Evolutionary conservation across 2,888 invertebrate genomes (phyloP).

Genomic region (Acrobasis suavella): DNA sequence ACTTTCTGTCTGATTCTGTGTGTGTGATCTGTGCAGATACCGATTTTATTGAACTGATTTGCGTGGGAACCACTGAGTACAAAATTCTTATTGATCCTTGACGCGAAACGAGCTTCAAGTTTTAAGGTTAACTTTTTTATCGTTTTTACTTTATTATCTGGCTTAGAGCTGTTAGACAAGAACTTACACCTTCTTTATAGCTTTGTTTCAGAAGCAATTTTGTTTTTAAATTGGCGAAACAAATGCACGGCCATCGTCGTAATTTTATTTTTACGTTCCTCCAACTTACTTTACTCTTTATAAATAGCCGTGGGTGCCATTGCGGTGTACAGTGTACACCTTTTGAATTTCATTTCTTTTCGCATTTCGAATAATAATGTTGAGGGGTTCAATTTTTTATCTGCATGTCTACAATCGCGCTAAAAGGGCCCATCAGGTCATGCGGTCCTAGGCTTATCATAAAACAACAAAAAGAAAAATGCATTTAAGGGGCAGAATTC

Average conservation of each 20-base stretch:
- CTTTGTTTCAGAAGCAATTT: not conserved
- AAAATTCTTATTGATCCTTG: not conserved
- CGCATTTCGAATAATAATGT: not conserved
- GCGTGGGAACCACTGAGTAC: slow-evolving; percentile 1
- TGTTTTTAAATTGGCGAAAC: not conserved
- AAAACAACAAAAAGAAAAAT: too few species aligned
- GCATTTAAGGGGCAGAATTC: too few species aligned
- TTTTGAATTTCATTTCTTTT: not conserved
- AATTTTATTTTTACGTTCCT: not conserved
- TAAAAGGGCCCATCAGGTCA: too few species aligned
- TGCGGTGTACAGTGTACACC: not conserved
- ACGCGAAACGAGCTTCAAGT: not conserved
- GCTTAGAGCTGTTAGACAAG: not conserved
- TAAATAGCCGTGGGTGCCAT: not conserved
- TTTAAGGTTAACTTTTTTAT: not conserved
- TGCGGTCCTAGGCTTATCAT: too few species aligned
- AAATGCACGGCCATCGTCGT: not conserved
- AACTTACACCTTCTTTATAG: not conserved
- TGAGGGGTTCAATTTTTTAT: too few species aligned
- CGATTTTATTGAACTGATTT: not conserved
- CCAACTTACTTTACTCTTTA: not conserved
- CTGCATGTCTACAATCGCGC: too few species aligned
- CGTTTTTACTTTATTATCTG: slow-evolving; percentile 2
- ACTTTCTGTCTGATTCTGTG: too few species aligned
- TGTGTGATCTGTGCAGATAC: not conserved